These are phyloP conservation scores for Meiosimyza platycephala DNA, from an alignment of 2,888 invertebrate species.

Conservation along the genomic window DNA sequence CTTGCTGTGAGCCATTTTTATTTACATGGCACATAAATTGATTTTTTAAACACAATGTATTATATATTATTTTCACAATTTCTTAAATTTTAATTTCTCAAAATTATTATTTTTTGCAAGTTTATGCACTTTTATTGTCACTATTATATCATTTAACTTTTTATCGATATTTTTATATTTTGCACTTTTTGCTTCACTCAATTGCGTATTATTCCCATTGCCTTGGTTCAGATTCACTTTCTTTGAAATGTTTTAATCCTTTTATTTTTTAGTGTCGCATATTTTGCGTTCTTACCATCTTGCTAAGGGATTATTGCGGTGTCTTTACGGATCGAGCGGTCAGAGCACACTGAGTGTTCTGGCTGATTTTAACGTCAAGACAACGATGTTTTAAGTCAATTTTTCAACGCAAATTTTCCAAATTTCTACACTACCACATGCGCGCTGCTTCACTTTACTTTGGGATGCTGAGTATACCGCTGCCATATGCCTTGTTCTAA, in stretches of 20 bases:
- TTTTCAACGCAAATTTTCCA: conserved; percentile 54
- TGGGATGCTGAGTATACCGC: not conserved
- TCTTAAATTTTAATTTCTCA: not conserved
- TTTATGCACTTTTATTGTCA: conserved; percentile 16
- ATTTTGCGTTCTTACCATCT: conserved; percentile 65
- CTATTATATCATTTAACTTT: conserved; percentile 29
- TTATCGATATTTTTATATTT: conserved; percentile 32
- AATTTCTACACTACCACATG: conserved; percentile 45
- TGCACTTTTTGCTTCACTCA: conserved; percentile 45
- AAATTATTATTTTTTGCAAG: not conserved
- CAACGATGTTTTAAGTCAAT: conserved; percentile 63
- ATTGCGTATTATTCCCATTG: conserved; percentile 32
- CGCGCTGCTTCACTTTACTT: not conserved
- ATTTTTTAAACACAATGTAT: too few species aligned
- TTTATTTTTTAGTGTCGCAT: conserved; percentile 14
- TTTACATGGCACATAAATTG: too few species aligned
- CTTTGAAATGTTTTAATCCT: conserved; percentile 38
- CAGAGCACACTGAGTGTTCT: conserved; percentile 67
- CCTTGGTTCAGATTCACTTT: conserved; percentile 35
- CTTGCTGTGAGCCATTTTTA: too few species aligned
- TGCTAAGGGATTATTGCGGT: conserved; percentile 63
- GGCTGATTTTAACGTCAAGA: conserved; percentile 64
- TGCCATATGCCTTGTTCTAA: not conserved
- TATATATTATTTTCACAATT: too few species aligned
- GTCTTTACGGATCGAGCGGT: conserved; percentile 67